Evolutionary conservation across 2,113 vertebrate genomes (phyloP).

Genomic region (Lepidothrix coronata): DNA sequence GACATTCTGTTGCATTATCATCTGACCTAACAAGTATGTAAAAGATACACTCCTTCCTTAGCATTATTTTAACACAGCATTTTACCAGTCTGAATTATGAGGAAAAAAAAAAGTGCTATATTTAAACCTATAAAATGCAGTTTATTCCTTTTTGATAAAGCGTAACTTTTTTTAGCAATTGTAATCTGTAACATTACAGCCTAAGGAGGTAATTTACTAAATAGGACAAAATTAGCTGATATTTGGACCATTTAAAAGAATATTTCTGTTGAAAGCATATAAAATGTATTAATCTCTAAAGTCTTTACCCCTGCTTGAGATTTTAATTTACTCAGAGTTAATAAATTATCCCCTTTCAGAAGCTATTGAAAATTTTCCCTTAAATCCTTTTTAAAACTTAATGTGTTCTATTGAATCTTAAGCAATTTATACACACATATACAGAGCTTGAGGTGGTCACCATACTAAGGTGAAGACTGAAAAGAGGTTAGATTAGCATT

Average conservation of each 20-base stretch:
- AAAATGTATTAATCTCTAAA: slow-evolving; percentile 80
- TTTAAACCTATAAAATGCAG: slow-evolving; percentile 60
- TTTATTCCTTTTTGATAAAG: slow-evolving; percentile 61
- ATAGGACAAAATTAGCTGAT: slow-evolving; percentile 80
- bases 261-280: slow-evolving; percentile 75
- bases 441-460: slow-evolving; percentile 78
- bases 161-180: slow-evolving; percentile 65
- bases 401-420: slow-evolving; percentile 74
- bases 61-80: slow-evolving; percentile 28
- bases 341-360: slow-evolving; percentile 81
- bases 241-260: slow-evolving; percentile 76
- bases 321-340: slow-evolving; percentile 82
- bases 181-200: slow-evolving; percentile 76
- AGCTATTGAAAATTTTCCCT: slow-evolving; percentile 76
- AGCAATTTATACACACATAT: slow-evolving; percentile 71
- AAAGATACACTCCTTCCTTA: slow-evolving; percentile 21
- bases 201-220: slow-evolving; percentile 81
- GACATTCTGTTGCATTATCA: slow-evolving; percentile 48
- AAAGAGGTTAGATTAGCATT: slow-evolving; percentile 85
- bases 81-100: slow-evolving; percentile 61
- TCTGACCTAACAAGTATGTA: slow-evolving; percentile 47
- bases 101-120: not conserved
- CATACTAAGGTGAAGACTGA: slow-evolving; percentile 78
- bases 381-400: slow-evolving; percentile 79
- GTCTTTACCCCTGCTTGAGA: slow-evolving; percentile 80